phyloP scores from a whole-genome alignment of 2,113 vertebrate species.

The Panthera leo region DNA sequence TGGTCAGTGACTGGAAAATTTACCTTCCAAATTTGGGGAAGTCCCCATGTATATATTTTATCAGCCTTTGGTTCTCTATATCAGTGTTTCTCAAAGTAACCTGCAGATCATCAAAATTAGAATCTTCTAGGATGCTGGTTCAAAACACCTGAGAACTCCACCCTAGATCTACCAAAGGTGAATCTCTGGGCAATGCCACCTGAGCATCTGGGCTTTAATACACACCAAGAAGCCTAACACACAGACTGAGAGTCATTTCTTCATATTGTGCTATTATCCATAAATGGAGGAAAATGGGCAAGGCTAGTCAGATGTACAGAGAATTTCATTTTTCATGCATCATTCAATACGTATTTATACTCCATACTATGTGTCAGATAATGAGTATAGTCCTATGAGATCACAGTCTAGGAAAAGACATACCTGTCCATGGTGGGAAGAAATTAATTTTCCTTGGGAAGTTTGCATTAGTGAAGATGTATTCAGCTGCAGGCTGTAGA shows the following conservation, averaged over 20 bases:
- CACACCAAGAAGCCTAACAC: neutral
- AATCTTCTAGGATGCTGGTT: neutral
- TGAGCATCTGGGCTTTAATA: neutral
- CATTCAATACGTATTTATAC: neutral
- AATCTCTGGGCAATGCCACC: neutral
- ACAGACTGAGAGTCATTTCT: neutral
- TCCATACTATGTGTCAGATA: neutral
- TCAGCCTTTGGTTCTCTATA: neutral
- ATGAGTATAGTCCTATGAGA: neutral
- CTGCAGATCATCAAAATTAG: neutral
- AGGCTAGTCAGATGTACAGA: neutral
- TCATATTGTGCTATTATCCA: neutral
- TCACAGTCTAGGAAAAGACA: neutral
- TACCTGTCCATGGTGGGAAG: neutral
- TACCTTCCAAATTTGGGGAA: neutral
- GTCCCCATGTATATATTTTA: neutral
- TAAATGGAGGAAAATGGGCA: neutral
- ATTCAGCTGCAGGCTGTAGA: neutral
- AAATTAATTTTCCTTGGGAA: neutral
- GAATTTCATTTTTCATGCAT: neutral
- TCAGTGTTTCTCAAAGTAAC: neutral
- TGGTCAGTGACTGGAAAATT: neutral
- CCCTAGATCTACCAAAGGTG: neutral
- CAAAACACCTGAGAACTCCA: neutral
- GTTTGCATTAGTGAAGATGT: neutral